A percentile compares a stretch with the other conserved stretches of the same genome.
These are phyloP conservation scores for Prolemur simus DNA, from an alignment of 2,113 vertebrate species.

Conservation along the genomic window DNA sequence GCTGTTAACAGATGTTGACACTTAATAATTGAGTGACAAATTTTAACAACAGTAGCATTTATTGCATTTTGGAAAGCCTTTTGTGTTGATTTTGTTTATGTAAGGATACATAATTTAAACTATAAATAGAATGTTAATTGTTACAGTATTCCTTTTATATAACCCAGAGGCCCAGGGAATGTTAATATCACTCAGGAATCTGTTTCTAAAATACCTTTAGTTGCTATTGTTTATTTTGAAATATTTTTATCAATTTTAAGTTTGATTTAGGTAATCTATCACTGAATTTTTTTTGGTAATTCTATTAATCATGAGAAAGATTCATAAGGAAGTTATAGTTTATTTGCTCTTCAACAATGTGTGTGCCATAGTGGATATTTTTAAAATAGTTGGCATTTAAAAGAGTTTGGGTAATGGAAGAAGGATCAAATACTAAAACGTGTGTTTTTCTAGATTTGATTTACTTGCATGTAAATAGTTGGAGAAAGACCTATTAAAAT, in stretches of 20 bases:
- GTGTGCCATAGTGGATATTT: neutral
- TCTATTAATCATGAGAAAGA: neutral
- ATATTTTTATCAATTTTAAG: neutral
- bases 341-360: neutral
- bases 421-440: neutral
- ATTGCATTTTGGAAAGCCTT: too few species aligned
- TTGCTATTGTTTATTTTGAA: neutral
- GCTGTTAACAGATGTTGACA: too few species aligned
- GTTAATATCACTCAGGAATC: too few species aligned
- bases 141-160: neutral
- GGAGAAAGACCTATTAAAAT: neutral
- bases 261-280: neutral
- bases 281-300: neutral
- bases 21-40: neutral
- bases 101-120: too few species aligned
- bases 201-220: too few species aligned
- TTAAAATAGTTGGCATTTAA: neutral
- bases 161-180: conserved; percentile 47
- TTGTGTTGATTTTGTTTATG: conserved; percentile 50
- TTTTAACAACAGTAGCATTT: neutral
- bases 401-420: neutral
- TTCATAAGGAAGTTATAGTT: neutral
- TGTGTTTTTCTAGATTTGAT: neutral
- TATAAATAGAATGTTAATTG: neutral
- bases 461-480: neutral